Percentiles rank a stretch among this genome's conserved stretches.
Evolutionary conservation across 2,888 invertebrate genomes (phyloP).

Genomic region (Desoria tigrina): DNA sequence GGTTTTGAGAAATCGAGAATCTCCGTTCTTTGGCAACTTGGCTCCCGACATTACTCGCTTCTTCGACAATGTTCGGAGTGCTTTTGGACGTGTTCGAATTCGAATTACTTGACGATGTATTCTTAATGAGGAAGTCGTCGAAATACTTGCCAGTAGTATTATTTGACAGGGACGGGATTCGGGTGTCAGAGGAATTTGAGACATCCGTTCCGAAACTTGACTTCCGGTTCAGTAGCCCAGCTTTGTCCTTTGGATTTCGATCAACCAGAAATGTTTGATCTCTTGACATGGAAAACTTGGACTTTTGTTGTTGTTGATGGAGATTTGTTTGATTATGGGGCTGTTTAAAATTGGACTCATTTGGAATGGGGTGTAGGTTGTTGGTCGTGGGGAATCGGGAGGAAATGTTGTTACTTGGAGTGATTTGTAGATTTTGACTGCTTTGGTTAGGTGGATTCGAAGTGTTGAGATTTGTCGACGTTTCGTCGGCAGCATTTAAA

Average conservation of each 20-base stretch:
- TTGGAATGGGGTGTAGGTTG: conserved; percentile 12
- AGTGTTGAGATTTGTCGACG: conserved; percentile 9
- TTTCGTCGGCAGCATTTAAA: conserved; percentile 30
- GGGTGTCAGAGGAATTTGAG: conserved; percentile 29
- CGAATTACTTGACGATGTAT: conserved; percentile 21
- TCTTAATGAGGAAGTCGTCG: conserved; percentile 31
- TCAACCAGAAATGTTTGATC: conserved; percentile 51
- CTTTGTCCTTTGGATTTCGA: conserved; percentile 34
- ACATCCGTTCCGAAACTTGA: conserved; percentile 21
- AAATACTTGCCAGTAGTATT: conserved; percentile 42
- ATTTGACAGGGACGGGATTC: conserved; percentile 33
- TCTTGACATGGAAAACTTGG: conserved; percentile 12
- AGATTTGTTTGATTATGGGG: too few species aligned
- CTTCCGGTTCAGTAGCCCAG: conserved; percentile 17
- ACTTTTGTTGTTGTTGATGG: too few species aligned
- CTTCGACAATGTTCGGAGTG: conserved; percentile 41
- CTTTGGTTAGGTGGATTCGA: conserved; percentile 21
- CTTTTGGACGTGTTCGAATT: conserved; percentile 33
- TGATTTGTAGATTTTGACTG: too few species aligned
- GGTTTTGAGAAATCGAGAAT: conserved; percentile 38
- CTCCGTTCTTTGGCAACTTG: conserved; percentile 31
- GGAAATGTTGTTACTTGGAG: conserved; percentile 26
- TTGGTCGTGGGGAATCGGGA: conserved; percentile 27
- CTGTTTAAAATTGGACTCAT: too few species aligned
- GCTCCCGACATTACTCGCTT: conserved; percentile 11